Evolutionary conservation across 2,113 vertebrate genomes (phyloP), one percentile per base, ranked within the genome.

Genomic region (Climacteris rufus): DNA sequence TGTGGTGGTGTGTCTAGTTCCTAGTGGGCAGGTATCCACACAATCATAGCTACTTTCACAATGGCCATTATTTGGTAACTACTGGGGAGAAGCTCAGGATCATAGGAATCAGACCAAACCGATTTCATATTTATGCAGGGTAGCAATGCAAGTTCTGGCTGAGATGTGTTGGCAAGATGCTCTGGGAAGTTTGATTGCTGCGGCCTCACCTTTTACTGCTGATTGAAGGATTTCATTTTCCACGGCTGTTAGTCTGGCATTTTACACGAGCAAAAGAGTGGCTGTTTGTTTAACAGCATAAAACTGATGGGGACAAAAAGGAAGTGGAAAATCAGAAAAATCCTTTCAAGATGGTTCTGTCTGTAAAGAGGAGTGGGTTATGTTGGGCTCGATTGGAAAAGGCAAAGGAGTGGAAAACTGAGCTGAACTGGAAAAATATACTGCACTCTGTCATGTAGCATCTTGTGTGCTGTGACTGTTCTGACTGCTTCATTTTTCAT

Each of bases 371-470:
- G 76, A 91, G 74, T 68, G 70, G 53, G 56, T 95, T 96, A 80
- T 65, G 83, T 96, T 86, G 88, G 84, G 69, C 85, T 97, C 69
- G 87, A 88, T 78, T 95, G 89, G 85, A 95, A 97, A 98, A 97
- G 96, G 94, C 96, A 97, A 96, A 98, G 93, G 90, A 95, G 92
- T 95, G 88, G 95, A 98, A 96, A 98, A 97, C 96, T 97, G 96
- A 97, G 91, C 94, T 97, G 97, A 98, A 97, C 94, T 98, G 96
- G 96, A 96, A 96, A 90, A 96, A 83, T 76, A 87, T 88, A 76
- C 54, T 95, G 92, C 68, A 70, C 64, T 70, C 65, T 68, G 84
- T 93, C 68, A 82, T 77, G 42, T 83, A 93, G 87, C 72, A 91
- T 93, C 79, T 93, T 89, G 23, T 95, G 57, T 87, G 74, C 83